A percentile compares a stretch with the other conserved stretches of the same genome.
phyloP scores from a whole-genome alignment of 2,888 invertebrate species.

The Harpalus rufipes region DNA sequence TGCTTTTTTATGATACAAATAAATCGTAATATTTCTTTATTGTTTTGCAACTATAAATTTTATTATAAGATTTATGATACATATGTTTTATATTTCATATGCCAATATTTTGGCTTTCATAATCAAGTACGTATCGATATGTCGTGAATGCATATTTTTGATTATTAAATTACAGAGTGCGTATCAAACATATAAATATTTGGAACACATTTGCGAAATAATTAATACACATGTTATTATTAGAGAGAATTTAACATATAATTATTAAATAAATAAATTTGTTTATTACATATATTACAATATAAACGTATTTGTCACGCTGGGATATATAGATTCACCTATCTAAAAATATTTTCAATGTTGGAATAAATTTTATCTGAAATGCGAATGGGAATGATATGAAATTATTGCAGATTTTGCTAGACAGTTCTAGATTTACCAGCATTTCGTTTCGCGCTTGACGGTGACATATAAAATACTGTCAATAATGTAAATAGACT shows the following conservation, averaged over 20 bases:
- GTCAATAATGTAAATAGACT: conserved; percentile 22
- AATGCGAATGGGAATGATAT: neutral
- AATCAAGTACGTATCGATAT: too few species aligned
- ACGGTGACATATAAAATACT: conserved; percentile 23
- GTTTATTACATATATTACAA: neutral
- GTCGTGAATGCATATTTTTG: neutral
- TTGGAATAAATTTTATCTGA: conserved; percentile 2
- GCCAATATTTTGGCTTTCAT: too few species aligned
- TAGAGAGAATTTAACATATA: neutral
- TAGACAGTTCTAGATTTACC: conserved; percentile 3
- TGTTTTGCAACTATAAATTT: neutral
- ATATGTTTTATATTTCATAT: too few species aligned
- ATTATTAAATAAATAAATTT: neutral
- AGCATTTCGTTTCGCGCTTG: neutral
- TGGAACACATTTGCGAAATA: neutral
- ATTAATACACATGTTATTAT: neutral
- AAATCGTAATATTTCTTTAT: conserved; percentile 3
- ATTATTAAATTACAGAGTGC: neutral
- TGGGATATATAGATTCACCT: neutral
- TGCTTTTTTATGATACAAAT: neutral
- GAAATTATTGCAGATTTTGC: neutral
- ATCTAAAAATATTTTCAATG: neutral
- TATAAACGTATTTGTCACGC: neutral
- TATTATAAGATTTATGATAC: too few species aligned
- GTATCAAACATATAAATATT: neutral